phyloP scores from a whole-genome alignment of 2,888 invertebrate genomes.

The Leucophora obtusa region DNA sequence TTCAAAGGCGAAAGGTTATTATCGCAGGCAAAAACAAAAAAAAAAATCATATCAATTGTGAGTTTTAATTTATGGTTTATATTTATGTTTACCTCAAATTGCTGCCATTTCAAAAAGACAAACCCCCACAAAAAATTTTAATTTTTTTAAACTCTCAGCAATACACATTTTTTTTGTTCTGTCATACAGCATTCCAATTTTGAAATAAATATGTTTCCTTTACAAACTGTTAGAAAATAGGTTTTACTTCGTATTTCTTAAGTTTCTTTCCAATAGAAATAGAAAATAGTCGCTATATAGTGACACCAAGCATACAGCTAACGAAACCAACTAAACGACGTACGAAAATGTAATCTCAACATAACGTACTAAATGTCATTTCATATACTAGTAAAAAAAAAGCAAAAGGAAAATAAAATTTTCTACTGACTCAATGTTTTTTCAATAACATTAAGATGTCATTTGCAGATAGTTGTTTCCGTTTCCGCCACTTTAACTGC shows the following conservation, averaged over 20 bases:
- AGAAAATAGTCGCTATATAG: neutral
- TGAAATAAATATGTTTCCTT: neutral
- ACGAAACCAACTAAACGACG: constrained; percentile 19
- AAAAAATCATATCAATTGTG: too few relatives aligned
- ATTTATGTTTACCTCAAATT: too few relatives aligned
- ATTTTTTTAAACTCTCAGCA: too few relatives aligned
- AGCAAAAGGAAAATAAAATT: constrained; percentile 30
- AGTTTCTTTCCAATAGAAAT: neutral
- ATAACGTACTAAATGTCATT: constrained; percentile 59
- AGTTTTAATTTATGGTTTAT: too few relatives aligned
- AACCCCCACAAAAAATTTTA: too few relatives aligned
- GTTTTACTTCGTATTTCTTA: neutral
- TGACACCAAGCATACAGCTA: constrained; percentile 41
- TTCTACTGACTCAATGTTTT: constrained; percentile 64
- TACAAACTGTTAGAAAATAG: neutral
- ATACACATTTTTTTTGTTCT: too few relatives aligned
- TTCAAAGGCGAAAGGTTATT: too few relatives aligned
- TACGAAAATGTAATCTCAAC: constrained; percentile 32
- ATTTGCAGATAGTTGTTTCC: constrained; percentile 66
- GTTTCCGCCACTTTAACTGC: constrained; percentile 64
- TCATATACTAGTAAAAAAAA: constrained; percentile 11
- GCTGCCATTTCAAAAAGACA: too few relatives aligned
- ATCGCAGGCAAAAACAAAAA: too few relatives aligned
- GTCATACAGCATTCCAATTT: too few relatives aligned
- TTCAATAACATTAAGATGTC: constrained; percentile 67